Evolutionary conservation across 2,113 vertebrate genomes (phyloP).

Genomic region (Antechinus flavipes): DNA sequence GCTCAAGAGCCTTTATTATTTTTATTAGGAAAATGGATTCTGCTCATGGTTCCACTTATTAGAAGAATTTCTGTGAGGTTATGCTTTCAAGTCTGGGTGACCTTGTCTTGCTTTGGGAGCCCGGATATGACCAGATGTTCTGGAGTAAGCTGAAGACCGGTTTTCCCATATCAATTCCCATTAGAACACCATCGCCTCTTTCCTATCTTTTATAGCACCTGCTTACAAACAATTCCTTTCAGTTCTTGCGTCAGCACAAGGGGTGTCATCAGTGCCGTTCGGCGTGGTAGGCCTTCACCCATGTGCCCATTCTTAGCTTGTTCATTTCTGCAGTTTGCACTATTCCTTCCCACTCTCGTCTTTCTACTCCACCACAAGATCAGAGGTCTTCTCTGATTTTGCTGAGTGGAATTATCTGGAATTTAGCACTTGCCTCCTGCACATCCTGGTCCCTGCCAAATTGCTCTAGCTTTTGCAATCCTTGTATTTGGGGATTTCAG

Average conservation of each 20-base stretch:
- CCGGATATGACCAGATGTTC: background rate
- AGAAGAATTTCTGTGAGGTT: background rate
- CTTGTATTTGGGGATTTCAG: background rate
- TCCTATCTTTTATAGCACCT: background rate
- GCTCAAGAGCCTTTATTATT: too few species aligned
- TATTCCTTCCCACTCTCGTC: too few species aligned
- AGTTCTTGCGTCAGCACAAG: background rate
- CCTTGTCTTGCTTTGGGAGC: background rate
- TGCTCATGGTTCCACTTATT: background rate
- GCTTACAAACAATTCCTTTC: background rate
- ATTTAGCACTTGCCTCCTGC: background rate
- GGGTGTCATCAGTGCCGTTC: too few species aligned
- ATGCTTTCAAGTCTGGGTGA: background rate
- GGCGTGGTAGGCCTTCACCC: too few species aligned
- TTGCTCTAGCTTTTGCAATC: background rate
- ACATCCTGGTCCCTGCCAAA: background rate
- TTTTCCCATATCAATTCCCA: background rate
- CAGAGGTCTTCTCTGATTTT: background rate
- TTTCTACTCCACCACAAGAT: background rate
- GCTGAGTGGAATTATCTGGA: background rate
- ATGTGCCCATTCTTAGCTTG: too few species aligned
- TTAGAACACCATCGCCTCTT: background rate
- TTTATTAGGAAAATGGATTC: background rate
- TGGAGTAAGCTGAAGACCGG: too few species aligned
- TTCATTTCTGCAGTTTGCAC: too few species aligned